Evolutionary conservation across 2,888 invertebrate species (phyloP).

Genomic region (Ennomos quercinarius): DNA sequence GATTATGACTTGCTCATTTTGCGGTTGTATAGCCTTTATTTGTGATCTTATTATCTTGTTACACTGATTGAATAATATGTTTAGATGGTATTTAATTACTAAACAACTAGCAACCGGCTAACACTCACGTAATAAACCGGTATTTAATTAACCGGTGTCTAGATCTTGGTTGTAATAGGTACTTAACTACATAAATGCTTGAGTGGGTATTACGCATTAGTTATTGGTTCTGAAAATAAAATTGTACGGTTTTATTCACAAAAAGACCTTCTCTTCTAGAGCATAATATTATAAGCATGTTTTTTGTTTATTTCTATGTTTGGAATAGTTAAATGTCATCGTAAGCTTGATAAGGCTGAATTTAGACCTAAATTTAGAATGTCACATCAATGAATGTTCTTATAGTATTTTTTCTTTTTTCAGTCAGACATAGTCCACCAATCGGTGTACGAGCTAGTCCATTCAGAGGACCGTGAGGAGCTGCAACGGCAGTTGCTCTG

Average conservation of each 20-base stretch:
- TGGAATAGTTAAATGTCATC: too few species aligned
- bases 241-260: too few species aligned
- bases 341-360: too few species aligned
- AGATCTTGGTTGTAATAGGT: neutral
- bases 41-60: constrained; percentile 64
- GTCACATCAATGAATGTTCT: neutral
- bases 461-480: constrained; percentile 99
- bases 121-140: too few species aligned
- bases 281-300: too few species aligned
- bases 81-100: constrained; percentile 7
- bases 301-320: too few species aligned
- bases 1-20: constrained; percentile 77
- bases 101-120: too few species aligned
- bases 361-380: too few species aligned
- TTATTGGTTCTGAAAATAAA: too few species aligned
- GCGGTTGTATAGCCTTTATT: constrained; percentile 49
- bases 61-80: constrained; percentile 35
- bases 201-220: too few species aligned
- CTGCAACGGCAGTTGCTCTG: constrained; percentile 97
- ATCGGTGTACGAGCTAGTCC: constrained; percentile 99
- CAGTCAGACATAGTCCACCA: constrained; percentile 99
- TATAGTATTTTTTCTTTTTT: constrained; percentile 57
- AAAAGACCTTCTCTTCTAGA: too few species aligned
- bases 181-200: too few species aligned
- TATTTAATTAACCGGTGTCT: neutral